phyloP scores from a whole-genome alignment of 1,140 invertebrate species.

The Marisa cornuarietis region DNA sequence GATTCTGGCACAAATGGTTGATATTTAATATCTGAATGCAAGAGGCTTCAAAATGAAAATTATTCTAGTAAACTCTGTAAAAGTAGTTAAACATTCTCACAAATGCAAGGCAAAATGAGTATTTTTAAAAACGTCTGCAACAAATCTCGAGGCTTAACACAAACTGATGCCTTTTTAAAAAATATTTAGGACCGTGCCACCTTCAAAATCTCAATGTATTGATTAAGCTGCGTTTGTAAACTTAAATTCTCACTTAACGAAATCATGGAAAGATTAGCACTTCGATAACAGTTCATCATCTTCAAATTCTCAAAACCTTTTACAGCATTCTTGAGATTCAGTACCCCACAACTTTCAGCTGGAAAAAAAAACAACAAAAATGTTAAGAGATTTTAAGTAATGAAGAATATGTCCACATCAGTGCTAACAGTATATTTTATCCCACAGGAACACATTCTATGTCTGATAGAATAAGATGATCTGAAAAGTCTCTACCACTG shows the following conservation, averaged over 20 bases:
- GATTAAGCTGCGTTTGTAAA: constrained; percentile 33
- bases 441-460: background rate
- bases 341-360: constrained; percentile 85
- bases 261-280: constrained; percentile 41
- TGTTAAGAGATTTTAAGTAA: background rate
- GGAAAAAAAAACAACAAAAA: constrained; percentile 49
- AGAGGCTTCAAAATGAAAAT: too few species aligned
- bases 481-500: background rate
- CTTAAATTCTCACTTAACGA: constrained; percentile 34
- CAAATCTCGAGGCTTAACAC: background rate
- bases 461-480: background rate
- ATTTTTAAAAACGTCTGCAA: background rate
- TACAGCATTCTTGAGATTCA: constrained; percentile 83
- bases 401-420: background rate
- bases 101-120: too few species aligned
- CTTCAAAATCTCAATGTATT: constrained; percentile 42
- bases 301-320: constrained; percentile 81
- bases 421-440: background rate
- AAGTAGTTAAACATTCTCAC: too few species aligned
- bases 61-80: too few species aligned
- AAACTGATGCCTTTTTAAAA: background rate
- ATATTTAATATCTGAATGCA: too few species aligned
- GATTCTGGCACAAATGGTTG: too few species aligned
- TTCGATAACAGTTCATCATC: constrained; percentile 75
- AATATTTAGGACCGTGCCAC: constrained; percentile 5